Evolutionary conservation across 2,113 vertebrate species (phyloP).

Genomic region (Platichthys flesus): DNA sequence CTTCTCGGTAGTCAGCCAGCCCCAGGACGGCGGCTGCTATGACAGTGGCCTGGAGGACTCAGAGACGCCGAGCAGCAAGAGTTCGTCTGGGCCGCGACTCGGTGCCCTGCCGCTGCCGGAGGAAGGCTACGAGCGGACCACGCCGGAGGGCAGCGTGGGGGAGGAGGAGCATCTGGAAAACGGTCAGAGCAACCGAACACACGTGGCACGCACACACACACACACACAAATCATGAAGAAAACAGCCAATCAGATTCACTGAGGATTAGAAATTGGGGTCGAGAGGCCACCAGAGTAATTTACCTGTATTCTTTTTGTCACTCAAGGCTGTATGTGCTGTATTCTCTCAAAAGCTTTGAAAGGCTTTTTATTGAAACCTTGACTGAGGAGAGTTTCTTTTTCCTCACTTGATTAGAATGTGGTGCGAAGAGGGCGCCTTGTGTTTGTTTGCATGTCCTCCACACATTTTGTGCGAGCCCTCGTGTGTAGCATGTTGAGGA

Average conservation of each 20-base stretch:
- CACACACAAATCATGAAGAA: slow-evolving; percentile 2
- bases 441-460: neutral
- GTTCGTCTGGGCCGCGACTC: slow-evolving; percentile 92
- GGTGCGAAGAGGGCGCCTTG: slow-evolving; percentile 21
- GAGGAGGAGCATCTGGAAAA: slow-evolving; percentile 98
- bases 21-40: slow-evolving; percentile 94
- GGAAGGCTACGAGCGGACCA: slow-evolving; percentile 95
- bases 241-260: neutral
- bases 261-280: neutral
- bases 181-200: slow-evolving; percentile 78
- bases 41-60: slow-evolving; percentile 97
- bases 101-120: slow-evolving; percentile 93
- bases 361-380: slow-evolving; percentile 35
- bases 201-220: slow-evolving; percentile 1
- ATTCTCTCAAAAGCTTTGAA: slow-evolving; percentile 7
- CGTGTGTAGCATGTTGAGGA: slow-evolving; percentile 2
- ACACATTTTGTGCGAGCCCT: slow-evolving; percentile 21
- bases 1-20: slow-evolving; percentile 94
- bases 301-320: slow-evolving; percentile 3
- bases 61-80: slow-evolving; percentile 97
- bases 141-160: slow-evolving; percentile 96
- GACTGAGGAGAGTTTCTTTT: slow-evolving; percentile 33
- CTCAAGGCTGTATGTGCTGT: slow-evolving; percentile 8
- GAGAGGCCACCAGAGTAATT: slow-evolving; percentile 5
- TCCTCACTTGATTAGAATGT: slow-evolving; percentile 12